A percentile compares a stretch with the other conserved stretches of the same genome.
These are phyloP conservation scores for Tiaroga cobitis DNA, from an alignment of 2,797 vertebrate genomes.

Conservation along the genomic window DNA sequence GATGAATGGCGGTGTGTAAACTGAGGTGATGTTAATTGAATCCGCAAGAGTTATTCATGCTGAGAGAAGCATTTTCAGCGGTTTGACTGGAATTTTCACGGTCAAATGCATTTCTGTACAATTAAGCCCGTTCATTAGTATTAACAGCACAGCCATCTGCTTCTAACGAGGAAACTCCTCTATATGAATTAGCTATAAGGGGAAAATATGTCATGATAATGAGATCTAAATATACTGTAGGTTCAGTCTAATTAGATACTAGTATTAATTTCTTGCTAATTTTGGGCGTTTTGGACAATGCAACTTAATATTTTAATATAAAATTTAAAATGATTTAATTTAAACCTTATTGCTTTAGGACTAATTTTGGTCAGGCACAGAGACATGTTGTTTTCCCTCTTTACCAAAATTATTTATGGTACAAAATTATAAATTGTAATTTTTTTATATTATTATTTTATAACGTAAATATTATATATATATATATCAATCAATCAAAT, in stretches of 20 bases:
- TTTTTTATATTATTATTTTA: no score
- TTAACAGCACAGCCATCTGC: constrained; percentile 1
- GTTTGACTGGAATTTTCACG: constrained; percentile 42
- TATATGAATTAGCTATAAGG: background rate
- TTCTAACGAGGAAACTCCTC: background rate
- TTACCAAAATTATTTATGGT: background rate
- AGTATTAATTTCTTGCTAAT: background rate
- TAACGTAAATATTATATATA: no score
- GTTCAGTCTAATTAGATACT: constrained; percentile 7
- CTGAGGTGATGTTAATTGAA: constrained; percentile 61
- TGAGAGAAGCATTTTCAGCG: constrained; percentile 52
- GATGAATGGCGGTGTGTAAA: constrained; percentile 58
- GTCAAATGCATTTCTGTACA: constrained; percentile 35
- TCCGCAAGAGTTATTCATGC: constrained; percentile 55
- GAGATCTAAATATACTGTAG: constrained; percentile 1
- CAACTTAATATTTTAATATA: background rate
- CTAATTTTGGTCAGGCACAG: background rate
- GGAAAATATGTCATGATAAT: constrained; percentile 13
- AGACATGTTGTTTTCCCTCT: background rate
- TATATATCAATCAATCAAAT: no score
- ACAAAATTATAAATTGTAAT: background rate
- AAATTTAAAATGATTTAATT: background rate
- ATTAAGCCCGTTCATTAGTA: constrained; percentile 38
- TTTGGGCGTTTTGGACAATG: background rate
- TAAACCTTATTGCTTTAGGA: background rate